Conservation (phyloP, 2,888 invertebrate species). For the Phyllotreta cruciferae region DNA sequence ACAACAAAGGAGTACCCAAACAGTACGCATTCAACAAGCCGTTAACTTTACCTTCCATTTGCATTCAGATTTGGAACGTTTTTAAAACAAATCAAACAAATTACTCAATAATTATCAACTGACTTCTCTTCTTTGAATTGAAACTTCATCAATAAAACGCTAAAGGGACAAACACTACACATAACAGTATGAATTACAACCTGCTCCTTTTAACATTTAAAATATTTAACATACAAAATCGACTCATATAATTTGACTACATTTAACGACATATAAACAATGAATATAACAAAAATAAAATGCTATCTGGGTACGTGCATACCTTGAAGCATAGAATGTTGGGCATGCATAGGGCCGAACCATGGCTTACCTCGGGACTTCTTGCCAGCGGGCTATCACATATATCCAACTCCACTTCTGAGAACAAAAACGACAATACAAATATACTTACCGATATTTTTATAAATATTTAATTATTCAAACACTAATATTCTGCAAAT, state of each 20-base stretch:
- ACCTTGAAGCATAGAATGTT: slow-evolving; percentile 88
- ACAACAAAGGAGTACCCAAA: slow-evolving; percentile 22
- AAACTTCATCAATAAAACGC: too few species aligned
- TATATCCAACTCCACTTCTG: slow-evolving; percentile 53
- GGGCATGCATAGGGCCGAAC: slow-evolving; percentile 84
- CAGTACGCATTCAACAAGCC: slow-evolving; percentile 25
- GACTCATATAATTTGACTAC: slow-evolving; percentile 4
- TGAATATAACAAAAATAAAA: slow-evolving; percentile 26
- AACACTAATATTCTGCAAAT: background rate
- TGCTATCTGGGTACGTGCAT: slow-evolving; percentile 61
- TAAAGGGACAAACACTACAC: too few species aligned
- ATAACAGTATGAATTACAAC: too few species aligned
- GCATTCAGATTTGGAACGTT: background rate
- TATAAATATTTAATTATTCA: background rate
- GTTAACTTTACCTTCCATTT: slow-evolving; percentile 9
- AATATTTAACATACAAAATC: too few species aligned
- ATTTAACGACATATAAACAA: slow-evolving; percentile 19
- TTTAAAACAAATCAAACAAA: background rate
- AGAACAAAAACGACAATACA: slow-evolving; percentile 33
- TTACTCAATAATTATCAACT: background rate
- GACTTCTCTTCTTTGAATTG: too few species aligned
- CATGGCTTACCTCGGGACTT: slow-evolving; percentile 71
- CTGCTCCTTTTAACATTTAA: too few species aligned
- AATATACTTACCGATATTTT: slow-evolving; percentile 21
- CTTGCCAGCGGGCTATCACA: slow-evolving; percentile 55